Evolutionary conservation across 2,888 invertebrate species (phyloP).

Genomic region (Andrena marginata): DNA sequence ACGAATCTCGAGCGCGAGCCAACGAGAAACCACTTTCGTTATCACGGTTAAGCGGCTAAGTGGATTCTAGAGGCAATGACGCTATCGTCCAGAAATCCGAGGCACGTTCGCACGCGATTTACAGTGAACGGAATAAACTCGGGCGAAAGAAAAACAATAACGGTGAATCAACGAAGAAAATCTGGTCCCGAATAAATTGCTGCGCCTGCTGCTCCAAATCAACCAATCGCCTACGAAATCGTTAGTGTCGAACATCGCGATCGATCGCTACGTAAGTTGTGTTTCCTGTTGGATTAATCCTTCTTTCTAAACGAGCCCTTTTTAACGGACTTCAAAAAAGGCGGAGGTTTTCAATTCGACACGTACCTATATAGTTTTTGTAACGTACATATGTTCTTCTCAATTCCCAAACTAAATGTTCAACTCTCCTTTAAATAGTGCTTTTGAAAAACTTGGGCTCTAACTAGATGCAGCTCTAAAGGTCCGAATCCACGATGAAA

Average conservation of each 20-base stretch:
- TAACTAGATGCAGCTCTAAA: no score
- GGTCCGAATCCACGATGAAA: no score
- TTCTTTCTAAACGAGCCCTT: no score
- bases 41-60: conserved; percentile 44
- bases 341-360: no score
- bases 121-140: conserved; percentile 13
- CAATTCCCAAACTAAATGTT: no score
- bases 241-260: not conserved
- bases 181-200: no score
- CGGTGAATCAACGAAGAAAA: not conserved
- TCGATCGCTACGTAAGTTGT: not conserved
- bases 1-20: conserved; percentile 4
- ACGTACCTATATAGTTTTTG: no score
- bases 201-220: not conserved
- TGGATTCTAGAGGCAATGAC: conserved; percentile 41
- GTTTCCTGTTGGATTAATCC: not conserved
- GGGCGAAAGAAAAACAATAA: not conserved
- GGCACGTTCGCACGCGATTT: conserved; percentile 19
- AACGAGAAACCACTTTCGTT: conserved; percentile 38
- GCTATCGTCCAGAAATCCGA: conserved; percentile 39
- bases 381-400: no score
- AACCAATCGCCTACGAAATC: not conserved
- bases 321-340: no score
- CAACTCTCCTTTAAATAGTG: no score
- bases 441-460: no score